These are phyloP conservation scores for Campylomormyrus numenius DNA, from an alignment of 2,113 vertebrate species.

Conservation along the genomic window DNA sequence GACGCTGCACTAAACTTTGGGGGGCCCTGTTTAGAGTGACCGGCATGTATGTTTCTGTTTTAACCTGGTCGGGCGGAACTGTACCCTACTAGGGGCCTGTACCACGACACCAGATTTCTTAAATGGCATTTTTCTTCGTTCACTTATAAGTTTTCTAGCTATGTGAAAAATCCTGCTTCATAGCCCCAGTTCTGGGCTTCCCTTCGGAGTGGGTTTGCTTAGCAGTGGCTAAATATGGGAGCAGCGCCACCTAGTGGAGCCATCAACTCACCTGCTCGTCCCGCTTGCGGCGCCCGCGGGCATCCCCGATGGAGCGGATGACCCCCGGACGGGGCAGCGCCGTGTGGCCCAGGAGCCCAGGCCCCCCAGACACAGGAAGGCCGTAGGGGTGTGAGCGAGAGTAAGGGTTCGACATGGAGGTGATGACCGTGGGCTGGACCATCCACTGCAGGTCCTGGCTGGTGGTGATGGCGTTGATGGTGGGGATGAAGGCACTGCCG, in stretches of 20 bases:
- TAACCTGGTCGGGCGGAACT: background rate
- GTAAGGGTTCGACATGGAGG: constrained; percentile 96
- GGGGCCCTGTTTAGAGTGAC: background rate
- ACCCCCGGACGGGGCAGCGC: constrained; percentile 84
- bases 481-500: constrained; percentile 96
- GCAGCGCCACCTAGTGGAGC: background rate
- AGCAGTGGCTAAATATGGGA: background rate
- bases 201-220: background rate
- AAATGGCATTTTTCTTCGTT: background rate
- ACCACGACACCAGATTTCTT: background rate
- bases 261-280: constrained; percentile 80
- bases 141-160: background rate
- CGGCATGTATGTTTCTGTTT: background rate
- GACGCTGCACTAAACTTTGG: background rate
- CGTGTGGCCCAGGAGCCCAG: constrained; percentile 75
- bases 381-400: constrained; percentile 85
- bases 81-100: background rate
- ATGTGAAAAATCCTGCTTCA: background rate
- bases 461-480: constrained; percentile 98
- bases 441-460: constrained; percentile 99
- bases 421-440: constrained; percentile 98
- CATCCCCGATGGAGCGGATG: constrained; percentile 90
- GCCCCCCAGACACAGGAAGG: constrained; percentile 74
- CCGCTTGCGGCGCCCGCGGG: constrained; percentile 81
- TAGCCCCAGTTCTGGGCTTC: background rate